Base-by-base conservation (phyloP, 2,888 invertebrate species). In the Cyclophora albipunctata region DNA sequence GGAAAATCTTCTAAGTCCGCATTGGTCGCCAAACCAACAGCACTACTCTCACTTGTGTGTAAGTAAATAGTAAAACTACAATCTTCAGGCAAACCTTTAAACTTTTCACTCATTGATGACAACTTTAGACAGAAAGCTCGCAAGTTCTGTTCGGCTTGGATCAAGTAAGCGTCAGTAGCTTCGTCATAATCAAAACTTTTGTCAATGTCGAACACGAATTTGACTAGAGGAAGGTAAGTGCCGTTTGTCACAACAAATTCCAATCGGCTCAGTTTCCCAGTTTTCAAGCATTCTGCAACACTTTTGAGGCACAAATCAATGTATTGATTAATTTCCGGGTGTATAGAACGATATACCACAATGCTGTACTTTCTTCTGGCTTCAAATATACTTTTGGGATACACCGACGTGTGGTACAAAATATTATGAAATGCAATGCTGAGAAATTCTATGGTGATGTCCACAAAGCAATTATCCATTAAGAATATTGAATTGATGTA, bases 321-420 rank as follows among this genome's bases (percentile, higher is more conserved):
- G 64, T 93, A 93, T 46, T 90, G 83, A 58, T 91, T 92, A 0
- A 94, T 78, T 66, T 92, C 91, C 40, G 93, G 93, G 72, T 93
- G 92, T 42, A 90, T 81, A 34, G 90, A 91, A 54, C 90, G 86
- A 64, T 92, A 81, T 0, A 92, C 90, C 2, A 90, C 87, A 4
- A 90, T 80, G 45, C 90, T 91, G 68, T 93, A 94, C 60, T 93
- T 91, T 64, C 90, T 91, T 66, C 90, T 90, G 7, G 80, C 82
- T 53, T 86, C 87, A 71, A 93, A 94, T 62, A 93, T 90, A 63
- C 88, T 89, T 51, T 84, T 79, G 2, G 94, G 93, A 72, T 94
- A 94, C 44, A 93, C 73, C 58, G 91, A 89, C 49, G 91, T 73
- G 50, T 86, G 77, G 63, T 90, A 92, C 3, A 94, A 67, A 50